A percentile compares a stretch with the other conserved stretches of the same genome.
Conservation (phyloP, 2,888 invertebrate species). For the Silvanus unidentatus region DNA sequence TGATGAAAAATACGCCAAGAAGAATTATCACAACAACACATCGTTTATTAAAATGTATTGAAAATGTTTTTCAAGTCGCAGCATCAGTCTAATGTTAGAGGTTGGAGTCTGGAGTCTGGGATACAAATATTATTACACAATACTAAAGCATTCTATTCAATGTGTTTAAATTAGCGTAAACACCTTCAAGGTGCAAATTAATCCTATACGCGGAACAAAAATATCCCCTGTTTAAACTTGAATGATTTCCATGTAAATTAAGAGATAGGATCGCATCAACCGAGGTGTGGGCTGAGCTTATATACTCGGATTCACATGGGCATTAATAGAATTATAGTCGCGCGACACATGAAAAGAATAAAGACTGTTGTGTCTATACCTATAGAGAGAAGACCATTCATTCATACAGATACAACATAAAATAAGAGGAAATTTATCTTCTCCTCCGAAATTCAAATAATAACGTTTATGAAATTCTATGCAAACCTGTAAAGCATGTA, state of each 20-base stretch:
- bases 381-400: constrained; percentile 17
- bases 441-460: too few species aligned
- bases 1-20: too few species aligned
- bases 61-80: too few species aligned
- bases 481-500: too few species aligned
- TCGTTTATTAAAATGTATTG: too few species aligned
- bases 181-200: constrained; percentile 41
- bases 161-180: constrained; percentile 35
- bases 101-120: too few species aligned
- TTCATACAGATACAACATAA: too few species aligned
- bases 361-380: neutral
- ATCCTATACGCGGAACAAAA: constrained; percentile 40
- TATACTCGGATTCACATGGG: constrained; percentile 6
- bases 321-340: constrained; percentile 11
- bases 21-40: too few species aligned
- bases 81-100: too few species aligned
- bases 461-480: too few species aligned
- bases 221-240: constrained; percentile 39
- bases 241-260: constrained; percentile 39
- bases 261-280: constrained; percentile 31
- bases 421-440: too few species aligned
- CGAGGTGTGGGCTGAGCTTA: constrained; percentile 12
- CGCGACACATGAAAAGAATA: constrained; percentile 6
- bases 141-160: constrained; percentile 21
- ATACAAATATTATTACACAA: constrained; percentile 1